These are phyloP conservation scores for Furcifer pardalis DNA, from an alignment of 2,797 vertebrate species.

Conservation along the genomic window DNA sequence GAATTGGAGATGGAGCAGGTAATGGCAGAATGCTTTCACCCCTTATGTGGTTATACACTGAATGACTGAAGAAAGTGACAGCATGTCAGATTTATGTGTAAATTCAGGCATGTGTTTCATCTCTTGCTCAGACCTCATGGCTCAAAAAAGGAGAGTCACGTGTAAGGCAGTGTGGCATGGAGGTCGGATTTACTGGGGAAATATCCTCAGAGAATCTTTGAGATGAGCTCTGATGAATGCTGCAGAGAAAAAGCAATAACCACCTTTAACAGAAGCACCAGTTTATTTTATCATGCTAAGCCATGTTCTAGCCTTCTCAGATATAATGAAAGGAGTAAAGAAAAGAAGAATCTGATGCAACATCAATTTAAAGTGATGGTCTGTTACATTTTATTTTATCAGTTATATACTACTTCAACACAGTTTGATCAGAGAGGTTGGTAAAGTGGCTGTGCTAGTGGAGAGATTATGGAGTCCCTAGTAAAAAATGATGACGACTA, in stretches of 20 bases:
- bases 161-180: accelerated
- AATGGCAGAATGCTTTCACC: no score
- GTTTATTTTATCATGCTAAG: background rate
- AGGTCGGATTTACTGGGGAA: background rate
- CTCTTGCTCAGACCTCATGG: background rate
- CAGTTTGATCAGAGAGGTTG: slow-evolving; percentile 47
- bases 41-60: no score
- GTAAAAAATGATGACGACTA: background rate
- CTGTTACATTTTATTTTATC: slow-evolving; percentile 63
- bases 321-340: background rate
- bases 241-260: background rate
- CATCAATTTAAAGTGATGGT: slow-evolving; percentile 54
- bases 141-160: background rate
- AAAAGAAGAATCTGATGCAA: slow-evolving; percentile 8
- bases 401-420: slow-evolving; percentile 57
- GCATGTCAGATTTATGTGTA: slow-evolving; percentile 18
- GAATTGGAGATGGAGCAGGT: no score
- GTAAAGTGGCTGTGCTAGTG: no score
- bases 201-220: background rate
- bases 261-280: accelerated
- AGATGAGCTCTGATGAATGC: background rate
- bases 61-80: background rate
- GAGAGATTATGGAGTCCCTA: background rate
- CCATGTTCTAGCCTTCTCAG: background rate
- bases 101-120: background rate